Evolutionary conservation across 1,140 invertebrate genomes (phyloP).

Genomic region (Drosophila arizonae): DNA sequence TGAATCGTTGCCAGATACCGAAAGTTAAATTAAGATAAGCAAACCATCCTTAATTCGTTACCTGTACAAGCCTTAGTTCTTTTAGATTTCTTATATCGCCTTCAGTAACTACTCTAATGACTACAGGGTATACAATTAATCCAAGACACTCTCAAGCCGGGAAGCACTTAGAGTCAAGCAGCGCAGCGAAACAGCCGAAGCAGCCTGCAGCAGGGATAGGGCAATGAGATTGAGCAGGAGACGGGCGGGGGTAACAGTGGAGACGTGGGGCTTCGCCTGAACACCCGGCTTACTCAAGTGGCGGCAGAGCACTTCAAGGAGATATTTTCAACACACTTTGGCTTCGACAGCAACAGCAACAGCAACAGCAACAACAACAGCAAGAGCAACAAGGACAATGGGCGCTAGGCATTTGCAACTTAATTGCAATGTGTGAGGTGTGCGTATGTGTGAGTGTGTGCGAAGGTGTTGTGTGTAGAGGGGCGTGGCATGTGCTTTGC

Average conservation of each 20-base stretch:
- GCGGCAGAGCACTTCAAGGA: conserved; percentile 74
- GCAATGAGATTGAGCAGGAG: conserved; percentile 3
- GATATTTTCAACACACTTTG: conserved; percentile 66
- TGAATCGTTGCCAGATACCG: no score
- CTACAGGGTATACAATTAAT: conserved; percentile 62
- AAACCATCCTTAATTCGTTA: no score
- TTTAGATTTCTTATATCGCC: not conserved
- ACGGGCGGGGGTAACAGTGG: not conserved
- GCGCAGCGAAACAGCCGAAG: conserved; percentile 32
- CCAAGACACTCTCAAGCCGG: conserved; percentile 68
- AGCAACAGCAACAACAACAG: conserved; percentile 22
- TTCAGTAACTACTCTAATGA: not conserved
- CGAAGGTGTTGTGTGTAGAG: not conserved
- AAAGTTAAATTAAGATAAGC: no score
- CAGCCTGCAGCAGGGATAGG: not conserved
- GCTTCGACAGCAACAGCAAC: conserved; percentile 49
- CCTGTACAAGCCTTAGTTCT: no score
- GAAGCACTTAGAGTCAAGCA: conserved; percentile 55
- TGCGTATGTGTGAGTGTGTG: conserved; percentile 1
- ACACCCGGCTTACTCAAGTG: conserved; percentile 62
- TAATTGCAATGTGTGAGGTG: conserved; percentile 66
- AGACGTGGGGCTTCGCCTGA: not conserved
- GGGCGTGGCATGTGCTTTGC: conserved; percentile 56
- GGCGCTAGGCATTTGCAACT: conserved; percentile 61
- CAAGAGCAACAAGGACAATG: conserved; percentile 66